Evolutionary conservation across 2,113 vertebrate species (phyloP), one percentile per base, ranked within the genome.

Genomic region (Tricholaema leucomelas): DNA sequence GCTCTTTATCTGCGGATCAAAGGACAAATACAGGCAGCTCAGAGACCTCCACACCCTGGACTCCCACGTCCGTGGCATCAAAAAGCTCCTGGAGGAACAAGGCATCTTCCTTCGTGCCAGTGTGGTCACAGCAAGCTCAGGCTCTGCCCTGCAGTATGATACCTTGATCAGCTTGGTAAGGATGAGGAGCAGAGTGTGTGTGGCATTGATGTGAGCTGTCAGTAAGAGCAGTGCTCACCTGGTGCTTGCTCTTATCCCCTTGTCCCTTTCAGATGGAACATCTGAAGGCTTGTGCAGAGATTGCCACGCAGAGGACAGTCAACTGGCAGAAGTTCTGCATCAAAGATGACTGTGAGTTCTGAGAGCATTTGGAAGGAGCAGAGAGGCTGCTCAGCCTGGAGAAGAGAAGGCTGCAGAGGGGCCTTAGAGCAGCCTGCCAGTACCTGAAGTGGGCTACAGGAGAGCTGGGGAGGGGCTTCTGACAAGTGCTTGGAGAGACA

Each of bases 251-350:
- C 48, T 16, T 48, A 12, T 11, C 27, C 76, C 21, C 35, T 0
- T 63, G 55, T 92, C 42, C 67, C 27, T 97, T 96, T 61, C 96
- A 99, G 99, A 99, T 99, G 99, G 99, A 99, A 54, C 99, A 99
- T 52, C 91, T 99, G 14, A 99, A 99, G 95, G 99, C 99, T 71
- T 99, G 99, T 92, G 99, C 99, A 9, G 99, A 99, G 97, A 99
- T 99, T 14, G 99, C 99, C 56, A 99, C 99, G 4, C 99, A 99
- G 96, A 96, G 99, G 50, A 99, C 99, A 0, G 96, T 99, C 81
- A 99, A 99, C 98, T 99, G 99, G 99, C 99, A 99, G 97, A 99
- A 99, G 65, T 99, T 99, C 96, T 99, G 99, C 96, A 98, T 99
- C 96, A 99, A 99, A 96, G 99, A 99, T 12, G 99, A 99, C 92